These are phyloP conservation scores for Engraulis encrasicolus DNA, from an alignment of 2,113 vertebrate genomes.

Conservation along the genomic window DNA sequence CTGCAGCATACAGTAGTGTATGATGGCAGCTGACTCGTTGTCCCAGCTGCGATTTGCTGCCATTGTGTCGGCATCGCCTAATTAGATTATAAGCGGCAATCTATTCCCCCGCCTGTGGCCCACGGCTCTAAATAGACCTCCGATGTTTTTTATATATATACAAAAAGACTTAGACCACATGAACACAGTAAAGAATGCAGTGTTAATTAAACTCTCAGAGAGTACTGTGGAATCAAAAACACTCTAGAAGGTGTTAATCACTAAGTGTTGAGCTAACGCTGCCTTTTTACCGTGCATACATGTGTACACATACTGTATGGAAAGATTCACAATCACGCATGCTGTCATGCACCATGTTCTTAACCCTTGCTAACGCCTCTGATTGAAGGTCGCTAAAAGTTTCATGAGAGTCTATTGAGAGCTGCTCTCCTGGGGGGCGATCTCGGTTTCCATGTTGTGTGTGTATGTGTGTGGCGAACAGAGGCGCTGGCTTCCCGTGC, in stretches of 20 bases:
- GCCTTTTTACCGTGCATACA: not conserved
- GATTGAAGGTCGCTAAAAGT: conserved; percentile 43
- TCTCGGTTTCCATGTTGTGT: conserved; percentile 62
- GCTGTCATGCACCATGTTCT: not conserved
- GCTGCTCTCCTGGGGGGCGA: conserved; percentile 50
- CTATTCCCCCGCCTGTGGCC: conserved; percentile 3
- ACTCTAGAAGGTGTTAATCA: not conserved
- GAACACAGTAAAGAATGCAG: too few species aligned
- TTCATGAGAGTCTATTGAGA: conserved; percentile 61
- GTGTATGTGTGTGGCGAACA: too few species aligned
- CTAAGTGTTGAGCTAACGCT: conserved; percentile 10
- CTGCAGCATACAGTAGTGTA: too few species aligned
- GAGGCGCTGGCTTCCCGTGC: conserved; percentile 47
- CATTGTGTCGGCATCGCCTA: not conserved
- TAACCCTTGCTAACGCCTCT: conserved; percentile 22
- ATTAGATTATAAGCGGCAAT: conserved; percentile 35
- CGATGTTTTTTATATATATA: too few species aligned
- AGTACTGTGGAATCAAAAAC: too few species aligned
- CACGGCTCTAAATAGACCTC: conserved; percentile 31
- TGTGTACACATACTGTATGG: not conserved
- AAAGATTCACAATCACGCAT: not conserved
- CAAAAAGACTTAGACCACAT: too few species aligned
- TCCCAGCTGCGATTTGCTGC: conserved; percentile 1
- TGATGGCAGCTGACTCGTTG: conserved; percentile 37
- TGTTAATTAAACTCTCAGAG: too few species aligned